Conservation (phyloP, 2,888 invertebrate species). For the Perdita meconis region DNA sequence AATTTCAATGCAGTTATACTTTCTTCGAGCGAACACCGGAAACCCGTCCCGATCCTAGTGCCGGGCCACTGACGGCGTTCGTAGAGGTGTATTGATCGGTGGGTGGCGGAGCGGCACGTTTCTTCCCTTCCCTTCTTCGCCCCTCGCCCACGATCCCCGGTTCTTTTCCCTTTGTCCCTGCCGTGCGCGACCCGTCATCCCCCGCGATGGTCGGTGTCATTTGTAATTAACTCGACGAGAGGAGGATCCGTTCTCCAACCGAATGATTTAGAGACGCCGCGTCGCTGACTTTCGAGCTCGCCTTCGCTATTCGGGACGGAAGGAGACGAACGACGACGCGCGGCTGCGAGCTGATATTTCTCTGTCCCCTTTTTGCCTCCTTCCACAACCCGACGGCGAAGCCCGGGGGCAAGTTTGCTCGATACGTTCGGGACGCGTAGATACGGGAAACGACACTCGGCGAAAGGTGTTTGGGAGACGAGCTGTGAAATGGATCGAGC, state of each 20-base stretch:
- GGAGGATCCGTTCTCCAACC: no score
- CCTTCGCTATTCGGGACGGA: no score
- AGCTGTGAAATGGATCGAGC: conserved; percentile 56
- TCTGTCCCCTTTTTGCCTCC: conserved; percentile 11
- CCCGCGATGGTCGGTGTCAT: conserved; percentile 27
- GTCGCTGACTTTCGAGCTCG: no score
- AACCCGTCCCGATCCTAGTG: conserved; percentile 41
- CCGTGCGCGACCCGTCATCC: conserved; percentile 23
- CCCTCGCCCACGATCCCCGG: conserved; percentile 19
- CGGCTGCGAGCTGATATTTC: conserved; percentile 30
- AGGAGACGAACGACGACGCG: no score
- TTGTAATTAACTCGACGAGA: conserved; percentile 41
- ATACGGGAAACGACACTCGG: conserved; percentile 52
- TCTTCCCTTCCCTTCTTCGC: conserved; percentile 37
- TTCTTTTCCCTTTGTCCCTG: conserved; percentile 31
- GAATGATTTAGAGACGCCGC: no score
- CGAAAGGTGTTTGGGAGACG: conserved; percentile 51
- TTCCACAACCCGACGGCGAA: not conserved
- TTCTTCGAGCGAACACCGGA: conserved; percentile 38
- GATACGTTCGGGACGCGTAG: conserved; percentile 49
- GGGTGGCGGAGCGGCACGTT: conserved; percentile 73
- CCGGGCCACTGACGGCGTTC: conserved; percentile 63
- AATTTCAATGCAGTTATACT: conserved; percentile 46
- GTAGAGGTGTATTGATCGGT: conserved; percentile 82
- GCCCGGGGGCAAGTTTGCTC: conserved; percentile 25